Conservation (phyloP, 2,797 vertebrate genomes). For the Epinephelus coioides region DNA sequence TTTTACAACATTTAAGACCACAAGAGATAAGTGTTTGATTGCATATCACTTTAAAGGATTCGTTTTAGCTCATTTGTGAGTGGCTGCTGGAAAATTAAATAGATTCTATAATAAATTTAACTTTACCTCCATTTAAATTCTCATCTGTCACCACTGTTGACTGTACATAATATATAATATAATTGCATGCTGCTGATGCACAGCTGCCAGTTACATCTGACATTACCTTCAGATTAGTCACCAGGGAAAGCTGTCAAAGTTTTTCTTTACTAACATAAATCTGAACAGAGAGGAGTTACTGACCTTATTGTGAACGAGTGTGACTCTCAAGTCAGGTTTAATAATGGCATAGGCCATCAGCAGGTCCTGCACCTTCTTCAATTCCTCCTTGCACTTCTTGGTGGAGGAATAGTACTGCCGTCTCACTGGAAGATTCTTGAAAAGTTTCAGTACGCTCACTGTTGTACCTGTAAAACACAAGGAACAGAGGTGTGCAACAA, state of each 20-base stretch:
- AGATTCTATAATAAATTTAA: not conserved
- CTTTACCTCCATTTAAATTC: not conserved
- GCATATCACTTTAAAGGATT: not conserved
- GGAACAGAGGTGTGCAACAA: not conserved
- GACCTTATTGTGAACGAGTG: conserved; percentile 88
- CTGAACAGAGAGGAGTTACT: not conserved
- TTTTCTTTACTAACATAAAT: not conserved
- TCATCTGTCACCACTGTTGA: too few species aligned
- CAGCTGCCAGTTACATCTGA: conserved; percentile 2
- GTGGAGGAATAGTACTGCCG: conserved; percentile 93
- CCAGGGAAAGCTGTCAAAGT: not conserved
- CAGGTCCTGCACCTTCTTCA: conserved; percentile 94
- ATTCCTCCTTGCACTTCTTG: conserved; percentile 96
- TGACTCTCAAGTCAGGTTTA: conserved; percentile 92
- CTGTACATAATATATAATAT: too few species aligned
- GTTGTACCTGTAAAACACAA: conserved; percentile 89
- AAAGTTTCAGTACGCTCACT: conserved; percentile 91
- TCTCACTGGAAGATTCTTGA: conserved; percentile 96
- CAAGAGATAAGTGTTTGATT: not conserved
- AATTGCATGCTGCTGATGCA: not conserved
- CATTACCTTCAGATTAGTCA: not conserved
- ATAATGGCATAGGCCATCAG: conserved; percentile 92
- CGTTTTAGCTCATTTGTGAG: not conserved
- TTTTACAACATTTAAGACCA: not conserved
- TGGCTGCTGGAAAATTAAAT: not conserved